These are phyloP conservation scores for Burhinus bistriatus DNA, from an alignment of 2,113 vertebrate genomes.

Conservation along the genomic window DNA sequence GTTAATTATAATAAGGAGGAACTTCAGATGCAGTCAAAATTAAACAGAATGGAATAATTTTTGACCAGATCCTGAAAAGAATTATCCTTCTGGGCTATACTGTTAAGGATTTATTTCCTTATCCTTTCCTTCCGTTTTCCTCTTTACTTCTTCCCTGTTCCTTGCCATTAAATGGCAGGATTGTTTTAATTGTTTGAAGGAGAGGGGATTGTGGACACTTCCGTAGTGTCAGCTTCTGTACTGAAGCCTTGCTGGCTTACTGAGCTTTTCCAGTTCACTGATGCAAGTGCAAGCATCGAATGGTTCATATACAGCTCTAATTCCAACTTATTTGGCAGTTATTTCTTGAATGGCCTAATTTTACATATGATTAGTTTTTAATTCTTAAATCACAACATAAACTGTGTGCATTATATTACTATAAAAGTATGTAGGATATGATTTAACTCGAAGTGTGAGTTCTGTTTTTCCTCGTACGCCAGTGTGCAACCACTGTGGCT, in stretches of 20 bases:
- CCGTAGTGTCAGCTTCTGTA: background rate
- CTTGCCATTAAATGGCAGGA: background rate
- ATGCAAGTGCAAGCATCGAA: background rate
- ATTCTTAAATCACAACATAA: constrained; percentile 66
- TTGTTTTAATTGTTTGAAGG: background rate
- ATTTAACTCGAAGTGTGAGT: background rate
- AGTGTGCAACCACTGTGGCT: background rate
- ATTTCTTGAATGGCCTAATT: constrained; percentile 56
- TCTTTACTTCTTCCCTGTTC: background rate
- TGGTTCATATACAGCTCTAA: background rate
- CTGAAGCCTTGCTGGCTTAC: background rate
- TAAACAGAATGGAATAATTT: background rate
- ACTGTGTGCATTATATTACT: constrained; percentile 60
- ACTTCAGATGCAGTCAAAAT: background rate
- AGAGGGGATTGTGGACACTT: background rate
- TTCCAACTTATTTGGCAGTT: constrained; percentile 41
- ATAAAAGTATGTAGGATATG: background rate
- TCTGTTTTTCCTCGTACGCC: background rate
- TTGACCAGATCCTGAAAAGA: background rate
- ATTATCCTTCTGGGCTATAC: background rate
- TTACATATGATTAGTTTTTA: constrained; percentile 78
- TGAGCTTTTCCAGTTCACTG: constrained; percentile 49
- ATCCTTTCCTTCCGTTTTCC: background rate
- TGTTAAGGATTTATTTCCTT: background rate
- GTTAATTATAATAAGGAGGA: background rate